Evolutionary conservation across 2,113 vertebrate genomes (phyloP), one percentile per base, ranked within the genome.

Genomic region (Sylvia atricapilla): DNA sequence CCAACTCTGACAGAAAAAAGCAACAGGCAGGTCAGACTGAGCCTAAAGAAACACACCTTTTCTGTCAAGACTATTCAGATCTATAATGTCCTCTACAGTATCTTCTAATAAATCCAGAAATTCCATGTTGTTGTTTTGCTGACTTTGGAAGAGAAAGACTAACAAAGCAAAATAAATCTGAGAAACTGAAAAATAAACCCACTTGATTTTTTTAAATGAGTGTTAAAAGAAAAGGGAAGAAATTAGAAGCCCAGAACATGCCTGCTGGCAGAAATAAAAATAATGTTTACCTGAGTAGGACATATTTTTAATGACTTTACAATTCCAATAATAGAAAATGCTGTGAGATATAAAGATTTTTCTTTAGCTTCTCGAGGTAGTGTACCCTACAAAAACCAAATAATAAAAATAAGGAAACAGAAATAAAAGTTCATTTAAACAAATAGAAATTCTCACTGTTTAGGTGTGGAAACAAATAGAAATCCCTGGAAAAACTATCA

Each of bases 261-360:
- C 43, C 20, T 0, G 0, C 27, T 44, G 41, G 44, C 20, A 93
- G 56, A 88, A 93, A 68, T 63, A 55, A 80, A 88, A 70, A 22
- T 16, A 21, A 24, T 59, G 69, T 96, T 95, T 77, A 99, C 99
- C 97, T 89, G 94, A 93, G 98, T 67, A 24, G 98, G 96, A 8
- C 96, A 98, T 21, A 98, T 87, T n/a, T 97, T 84, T 16, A 97
- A 95, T 7, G 98, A 96, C 81, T 96, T 98, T 77, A 95, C 91
- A 58, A 99, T 97, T 16, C 98, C 98, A 73, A 99, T 98, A 64
- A 99, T 31, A 44, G 97, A 96, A 88, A 99, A 99, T 49, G 99
- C 99, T 28, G 99, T 99, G 53, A 99, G 97, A 75, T 98, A 99
- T 15, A 99, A 97, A 2, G 97, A 63, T 13, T 96, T 97, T 64